Percentiles rank a stretch among this genome's conserved stretches.
phyloP scores from a whole-genome alignment of 2,113 vertebrate genomes.

The Cryptotis parvus region DNA sequence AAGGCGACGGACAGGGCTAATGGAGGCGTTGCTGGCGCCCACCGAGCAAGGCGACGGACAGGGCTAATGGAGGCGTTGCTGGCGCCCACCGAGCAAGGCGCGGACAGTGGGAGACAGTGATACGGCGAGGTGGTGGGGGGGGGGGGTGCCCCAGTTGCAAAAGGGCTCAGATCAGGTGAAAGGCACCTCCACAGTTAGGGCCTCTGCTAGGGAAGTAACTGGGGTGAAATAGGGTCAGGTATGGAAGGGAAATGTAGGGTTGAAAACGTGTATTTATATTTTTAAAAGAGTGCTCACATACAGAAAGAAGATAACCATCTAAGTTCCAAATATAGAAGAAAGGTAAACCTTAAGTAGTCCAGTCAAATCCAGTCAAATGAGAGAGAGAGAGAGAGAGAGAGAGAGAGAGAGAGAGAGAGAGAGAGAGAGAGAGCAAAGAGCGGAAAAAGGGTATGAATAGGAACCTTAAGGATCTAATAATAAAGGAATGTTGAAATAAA shows the following conservation, averaged over 20 bases:
- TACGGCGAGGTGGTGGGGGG: too few species aligned
- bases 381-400: background rate
- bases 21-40: too few species aligned
- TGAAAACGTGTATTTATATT: background rate
- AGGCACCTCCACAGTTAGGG: background rate
- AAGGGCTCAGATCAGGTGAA: background rate
- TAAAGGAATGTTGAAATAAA: constrained; percentile 1
- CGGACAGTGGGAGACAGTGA: too few species aligned
- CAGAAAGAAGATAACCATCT: background rate
- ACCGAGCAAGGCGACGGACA: too few species aligned
- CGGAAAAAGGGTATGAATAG: background rate
- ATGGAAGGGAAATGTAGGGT: background rate
- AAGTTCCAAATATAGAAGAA: constrained; percentile 19
- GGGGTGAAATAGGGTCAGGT: background rate
- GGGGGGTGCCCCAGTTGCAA: background rate
- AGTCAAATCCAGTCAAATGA: background rate
- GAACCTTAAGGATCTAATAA: background rate
- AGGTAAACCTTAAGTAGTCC: constrained; percentile 24
- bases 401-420: background rate
- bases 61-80: too few species aligned
- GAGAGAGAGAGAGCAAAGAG: background rate
- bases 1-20: too few species aligned
- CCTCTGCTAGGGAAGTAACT: background rate
- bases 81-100: too few species aligned
- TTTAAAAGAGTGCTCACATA: background rate